phyloP scores from a whole-genome alignment of 2,888 invertebrate genomes.

The Balanococcus diminutus region DNA sequence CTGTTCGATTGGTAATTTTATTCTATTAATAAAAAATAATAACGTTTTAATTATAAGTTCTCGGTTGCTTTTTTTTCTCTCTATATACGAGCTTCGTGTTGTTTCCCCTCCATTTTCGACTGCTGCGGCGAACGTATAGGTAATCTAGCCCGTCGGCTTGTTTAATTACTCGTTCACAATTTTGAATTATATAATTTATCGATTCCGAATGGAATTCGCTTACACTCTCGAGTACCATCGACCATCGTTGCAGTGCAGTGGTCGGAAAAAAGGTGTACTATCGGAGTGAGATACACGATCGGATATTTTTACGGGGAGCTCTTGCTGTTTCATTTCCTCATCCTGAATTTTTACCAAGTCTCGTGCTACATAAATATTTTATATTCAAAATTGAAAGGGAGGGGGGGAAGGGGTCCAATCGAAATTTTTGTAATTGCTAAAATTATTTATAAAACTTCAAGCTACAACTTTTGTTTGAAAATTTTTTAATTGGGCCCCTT shows the following conservation, averaged over 20 bases:
- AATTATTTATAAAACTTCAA: too few relatives aligned
- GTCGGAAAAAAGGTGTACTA: not conserved
- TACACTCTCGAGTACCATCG: not conserved
- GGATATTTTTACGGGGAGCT: too few relatives aligned
- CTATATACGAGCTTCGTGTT: not conserved
- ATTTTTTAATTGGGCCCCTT: too few relatives aligned
- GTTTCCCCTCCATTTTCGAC: not conserved
- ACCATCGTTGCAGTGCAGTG: not conserved
- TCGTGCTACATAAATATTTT: too few relatives aligned
- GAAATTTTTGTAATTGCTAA: too few relatives aligned
- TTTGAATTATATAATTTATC: constrained; percentile 44
- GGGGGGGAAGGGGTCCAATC: too few relatives aligned
- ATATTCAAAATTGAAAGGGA: too few relatives aligned
- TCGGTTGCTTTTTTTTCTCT: not conserved
- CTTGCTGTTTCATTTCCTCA: too few relatives aligned
- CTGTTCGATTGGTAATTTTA: constrained; percentile 34
- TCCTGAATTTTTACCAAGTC: too few relatives aligned
- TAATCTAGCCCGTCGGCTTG: constrained; percentile 6
- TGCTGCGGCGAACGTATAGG: not conserved
- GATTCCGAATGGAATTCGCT: constrained; percentile 34
- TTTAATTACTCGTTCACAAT: constrained; percentile 48
- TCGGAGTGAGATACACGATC: not conserved
- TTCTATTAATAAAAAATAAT: constrained; percentile 47
- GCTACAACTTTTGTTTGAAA: too few relatives aligned
- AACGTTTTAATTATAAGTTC: constrained; percentile 48